Conservation (phyloP, 2,797 vertebrate genomes). For the Acrossocheilus fasciatus region DNA sequence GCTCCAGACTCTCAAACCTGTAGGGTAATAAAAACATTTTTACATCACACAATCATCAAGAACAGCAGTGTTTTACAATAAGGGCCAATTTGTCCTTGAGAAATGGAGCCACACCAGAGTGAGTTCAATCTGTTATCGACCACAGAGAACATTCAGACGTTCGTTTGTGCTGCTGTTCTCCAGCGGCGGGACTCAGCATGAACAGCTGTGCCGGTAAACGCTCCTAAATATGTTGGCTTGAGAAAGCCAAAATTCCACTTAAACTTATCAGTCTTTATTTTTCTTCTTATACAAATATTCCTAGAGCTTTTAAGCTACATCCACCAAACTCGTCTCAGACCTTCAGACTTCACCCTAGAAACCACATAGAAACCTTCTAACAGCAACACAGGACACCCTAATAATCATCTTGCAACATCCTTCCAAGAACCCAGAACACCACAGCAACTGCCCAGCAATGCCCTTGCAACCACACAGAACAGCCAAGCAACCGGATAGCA, state of each 20-base stretch:
- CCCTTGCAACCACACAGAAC: no score
- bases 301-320: not conserved
- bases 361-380: not conserved
- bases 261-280: not conserved
- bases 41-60: slow-evolving; percentile 1
- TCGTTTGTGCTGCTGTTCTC: not conserved
- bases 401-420: no score
- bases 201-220: slow-evolving; percentile 36
- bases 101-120: not conserved
- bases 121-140: slow-evolving; percentile 1
- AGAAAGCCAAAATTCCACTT: not conserved
- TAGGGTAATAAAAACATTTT: slow-evolving; percentile 53
- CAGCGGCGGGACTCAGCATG: slow-evolving; percentile 32
- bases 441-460: no score
- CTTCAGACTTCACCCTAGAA: not conserved
- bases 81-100: not conserved
- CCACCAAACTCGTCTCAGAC: not conserved
- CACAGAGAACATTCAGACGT: not conserved
- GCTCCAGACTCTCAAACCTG: slow-evolving; percentile 97
- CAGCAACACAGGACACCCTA: no score
- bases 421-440: no score
- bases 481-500: not conserved
- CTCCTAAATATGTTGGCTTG: not conserved
- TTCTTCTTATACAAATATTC: not conserved
- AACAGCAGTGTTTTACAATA: not conserved